Conservation (phyloP, 2,797 vertebrate genomes). For the Pseudochaenichthys georgianus region DNA sequence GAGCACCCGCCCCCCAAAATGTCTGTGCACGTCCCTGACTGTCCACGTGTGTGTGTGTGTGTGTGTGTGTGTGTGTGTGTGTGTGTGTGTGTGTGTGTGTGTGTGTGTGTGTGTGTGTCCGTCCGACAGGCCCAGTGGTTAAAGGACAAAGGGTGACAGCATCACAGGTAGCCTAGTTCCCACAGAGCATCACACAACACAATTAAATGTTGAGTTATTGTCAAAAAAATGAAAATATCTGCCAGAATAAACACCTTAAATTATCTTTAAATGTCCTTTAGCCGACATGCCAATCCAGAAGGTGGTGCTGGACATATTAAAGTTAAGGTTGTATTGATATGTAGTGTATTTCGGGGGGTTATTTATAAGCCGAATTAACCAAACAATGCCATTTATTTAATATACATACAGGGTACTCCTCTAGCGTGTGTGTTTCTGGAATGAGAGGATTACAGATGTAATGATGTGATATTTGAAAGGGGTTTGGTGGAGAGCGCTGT, state of each 20-base stretch:
- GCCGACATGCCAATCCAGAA: background rate
- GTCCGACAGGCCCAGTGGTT: constrained; percentile 55
- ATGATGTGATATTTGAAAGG: background rate
- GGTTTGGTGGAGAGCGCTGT: constrained; percentile 26
- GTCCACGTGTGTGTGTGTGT: too few relatives aligned
- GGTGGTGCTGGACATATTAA: background rate
- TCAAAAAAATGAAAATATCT: too few relatives aligned
- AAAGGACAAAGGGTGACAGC: constrained; percentile 58
- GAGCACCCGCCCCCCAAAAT: too few relatives aligned
- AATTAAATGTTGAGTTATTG: background rate
- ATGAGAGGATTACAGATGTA: background rate
- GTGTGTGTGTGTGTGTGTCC: background rate
- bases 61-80: too few relatives aligned
- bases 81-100: constrained; percentile 9
- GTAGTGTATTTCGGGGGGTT: background rate
- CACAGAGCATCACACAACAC: background rate
- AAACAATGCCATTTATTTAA: fast-evolving
- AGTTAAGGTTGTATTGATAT: constrained; percentile 17
- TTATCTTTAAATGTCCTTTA: background rate
- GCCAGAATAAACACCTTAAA: background rate
- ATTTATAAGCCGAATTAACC: constrained; percentile 18
- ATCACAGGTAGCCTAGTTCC: constrained; percentile 31
- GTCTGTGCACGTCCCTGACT: too few relatives aligned
- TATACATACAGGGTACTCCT: fast-evolving
- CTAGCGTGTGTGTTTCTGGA: fast-evolving